A percentile compares a stretch with the other conserved stretches of the same genome.
These are phyloP conservation scores for Xanthia togata DNA, from an alignment of 2,888 invertebrate genomes.

Conservation along the genomic window DNA sequence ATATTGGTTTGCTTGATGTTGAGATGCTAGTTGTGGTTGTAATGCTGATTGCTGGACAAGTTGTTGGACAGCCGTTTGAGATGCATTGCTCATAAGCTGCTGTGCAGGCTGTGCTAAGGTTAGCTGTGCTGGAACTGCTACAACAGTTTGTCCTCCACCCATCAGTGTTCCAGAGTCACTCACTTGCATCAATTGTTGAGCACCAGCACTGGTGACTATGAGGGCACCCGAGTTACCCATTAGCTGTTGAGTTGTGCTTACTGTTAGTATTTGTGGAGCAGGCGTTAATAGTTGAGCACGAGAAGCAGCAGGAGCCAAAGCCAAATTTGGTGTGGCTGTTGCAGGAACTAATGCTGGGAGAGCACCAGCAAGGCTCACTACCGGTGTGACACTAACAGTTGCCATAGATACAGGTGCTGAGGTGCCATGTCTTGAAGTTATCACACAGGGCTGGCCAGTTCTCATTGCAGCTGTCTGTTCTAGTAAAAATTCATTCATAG, in stretches of 20 bases:
- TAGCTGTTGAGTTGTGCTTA: constrained; percentile 88
- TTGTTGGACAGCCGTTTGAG: constrained; percentile 86
- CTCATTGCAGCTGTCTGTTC: constrained; percentile 85
- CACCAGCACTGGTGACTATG: constrained; percentile 88
- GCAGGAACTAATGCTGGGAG: constrained; percentile 85
- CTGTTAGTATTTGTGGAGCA: constrained; percentile 86
- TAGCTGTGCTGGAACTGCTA: constrained; percentile 87
- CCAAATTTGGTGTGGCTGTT: constrained; percentile 82
- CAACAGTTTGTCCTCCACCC: constrained; percentile 88
- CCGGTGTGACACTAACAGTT: constrained; percentile 88
- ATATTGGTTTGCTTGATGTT: constrained; percentile 84
- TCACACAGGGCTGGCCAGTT: constrained; percentile 86
- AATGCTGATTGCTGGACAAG: constrained; percentile 85
- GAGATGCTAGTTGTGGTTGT: constrained; percentile 82
- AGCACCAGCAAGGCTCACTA: constrained; percentile 86
- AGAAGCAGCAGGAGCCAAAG: constrained; percentile 86
- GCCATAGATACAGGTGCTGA: constrained; percentile 88
- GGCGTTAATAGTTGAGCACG: constrained; percentile 86
- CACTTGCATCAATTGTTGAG: constrained; percentile 88
- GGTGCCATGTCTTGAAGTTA: constrained; percentile 86
- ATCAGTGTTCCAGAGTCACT: constrained; percentile 88
- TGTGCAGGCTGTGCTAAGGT: constrained; percentile 84
- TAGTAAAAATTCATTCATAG: constrained; percentile 88
- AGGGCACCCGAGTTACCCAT: constrained; percentile 87
- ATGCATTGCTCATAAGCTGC: constrained; percentile 84